Evolutionary conservation across 2,113 vertebrate species (phyloP).

Genomic region (Tonatia bakeri): DNA sequence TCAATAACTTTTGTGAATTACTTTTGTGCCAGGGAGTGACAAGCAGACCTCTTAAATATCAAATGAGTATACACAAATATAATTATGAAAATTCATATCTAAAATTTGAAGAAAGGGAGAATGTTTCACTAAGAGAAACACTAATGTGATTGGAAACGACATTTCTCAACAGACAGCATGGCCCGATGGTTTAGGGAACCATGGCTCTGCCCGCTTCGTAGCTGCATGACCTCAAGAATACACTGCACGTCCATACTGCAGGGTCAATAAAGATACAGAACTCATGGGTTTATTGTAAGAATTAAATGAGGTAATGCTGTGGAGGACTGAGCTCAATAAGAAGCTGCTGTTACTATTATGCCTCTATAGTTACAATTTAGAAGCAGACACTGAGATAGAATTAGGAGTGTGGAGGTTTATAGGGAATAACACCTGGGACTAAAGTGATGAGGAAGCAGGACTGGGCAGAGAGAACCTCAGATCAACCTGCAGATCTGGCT

Average conservation of each 20-base stretch:
- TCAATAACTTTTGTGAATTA: not conserved
- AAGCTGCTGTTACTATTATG: not conserved
- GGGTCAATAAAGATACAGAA: not conserved
- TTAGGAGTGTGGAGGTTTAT: too few relatives aligned
- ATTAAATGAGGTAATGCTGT: not conserved
- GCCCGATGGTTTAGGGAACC: not conserved
- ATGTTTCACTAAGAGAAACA: slow-evolving; percentile 13
- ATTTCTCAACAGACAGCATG: not conserved
- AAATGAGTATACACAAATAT: not conserved
- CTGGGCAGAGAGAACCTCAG: not conserved
- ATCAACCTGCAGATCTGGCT: not conserved
- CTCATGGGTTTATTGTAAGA: not conserved
- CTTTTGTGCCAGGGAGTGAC: not conserved
- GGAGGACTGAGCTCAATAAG: not conserved
- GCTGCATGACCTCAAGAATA: not conserved
- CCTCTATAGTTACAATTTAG: not conserved
- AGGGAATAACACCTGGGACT: not conserved
- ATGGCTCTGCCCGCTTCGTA: not conserved
- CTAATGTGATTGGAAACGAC: not conserved
- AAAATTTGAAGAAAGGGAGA: not conserved
- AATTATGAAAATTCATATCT: slow-evolving; percentile 4
- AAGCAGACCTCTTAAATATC: not conserved
- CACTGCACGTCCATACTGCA: not conserved
- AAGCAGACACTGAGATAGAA: not conserved
- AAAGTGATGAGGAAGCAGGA: not conserved